Evolutionary conservation across 2,888 invertebrate species (phyloP).

Genomic region (Ypsolopha scabrella): DNA sequence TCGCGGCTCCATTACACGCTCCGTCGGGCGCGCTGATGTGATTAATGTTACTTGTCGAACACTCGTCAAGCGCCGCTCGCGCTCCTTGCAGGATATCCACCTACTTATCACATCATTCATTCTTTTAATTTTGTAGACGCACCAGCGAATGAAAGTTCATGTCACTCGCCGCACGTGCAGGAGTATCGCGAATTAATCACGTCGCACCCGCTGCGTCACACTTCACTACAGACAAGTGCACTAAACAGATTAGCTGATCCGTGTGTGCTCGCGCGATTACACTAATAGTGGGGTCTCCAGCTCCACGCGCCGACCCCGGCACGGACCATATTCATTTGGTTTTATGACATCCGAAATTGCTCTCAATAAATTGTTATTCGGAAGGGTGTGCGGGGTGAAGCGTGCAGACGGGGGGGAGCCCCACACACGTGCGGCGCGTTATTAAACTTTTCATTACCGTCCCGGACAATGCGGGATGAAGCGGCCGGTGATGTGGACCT

Average conservation of each 20-base stretch:
- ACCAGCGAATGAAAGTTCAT: background rate
- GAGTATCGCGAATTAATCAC: conserved; percentile 15
- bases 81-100: no score
- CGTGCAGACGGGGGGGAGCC: background rate
- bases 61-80: background rate
- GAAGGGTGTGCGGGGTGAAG: conserved; percentile 9
- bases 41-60: background rate
- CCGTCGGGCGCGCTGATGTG: conserved; percentile 5
- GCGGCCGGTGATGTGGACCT: conserved; percentile 1
- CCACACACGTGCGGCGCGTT: conserved; percentile 50
- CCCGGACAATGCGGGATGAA: background rate
- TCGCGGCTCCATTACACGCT: conserved; percentile 21
- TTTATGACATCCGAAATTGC: conserved; percentile 69
- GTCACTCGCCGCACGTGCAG: conserved; percentile 12
- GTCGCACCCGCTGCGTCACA: background rate
- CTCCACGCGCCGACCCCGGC: conserved; percentile 2
- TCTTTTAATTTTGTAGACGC: background rate
- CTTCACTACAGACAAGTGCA: no score
- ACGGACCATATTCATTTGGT: conserved; percentile 53
- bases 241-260: background rate
- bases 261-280: background rate
- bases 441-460: conserved; percentile 63
- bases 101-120: no score
- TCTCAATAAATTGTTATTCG: conserved; percentile 49
- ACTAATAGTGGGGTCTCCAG: background rate